A percentile compares a stretch with the other conserved stretches of the same genome.
Evolutionary conservation across 2,113 vertebrate genomes (phyloP).

Genomic region (Paramisgurnus dabryanus): DNA sequence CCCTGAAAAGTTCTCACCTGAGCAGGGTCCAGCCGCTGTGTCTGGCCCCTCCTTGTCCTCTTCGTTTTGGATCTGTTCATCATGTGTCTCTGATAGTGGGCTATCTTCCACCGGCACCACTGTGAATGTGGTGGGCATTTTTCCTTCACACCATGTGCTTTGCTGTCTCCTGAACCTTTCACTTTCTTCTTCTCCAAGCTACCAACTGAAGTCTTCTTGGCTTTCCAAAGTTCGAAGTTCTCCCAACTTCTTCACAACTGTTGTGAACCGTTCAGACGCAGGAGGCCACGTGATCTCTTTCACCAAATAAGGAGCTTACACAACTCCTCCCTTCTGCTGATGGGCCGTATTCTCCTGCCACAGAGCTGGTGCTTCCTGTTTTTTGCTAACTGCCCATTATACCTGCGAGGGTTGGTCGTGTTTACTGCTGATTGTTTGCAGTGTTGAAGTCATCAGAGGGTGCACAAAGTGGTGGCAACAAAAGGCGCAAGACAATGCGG

Average conservation of each 20-base stretch:
- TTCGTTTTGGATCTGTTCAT: slow-evolving; percentile 25
- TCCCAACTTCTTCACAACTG: slow-evolving; percentile 27
- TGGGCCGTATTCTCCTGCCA: not conserved
- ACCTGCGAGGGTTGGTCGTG: slow-evolving; percentile 20
- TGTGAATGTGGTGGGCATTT: slow-evolving; percentile 66
- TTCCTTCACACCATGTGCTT: slow-evolving; percentile 42
- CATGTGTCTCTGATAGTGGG: slow-evolving; percentile 22
- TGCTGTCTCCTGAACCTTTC: not conserved
- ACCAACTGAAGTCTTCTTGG: slow-evolving; percentile 2
- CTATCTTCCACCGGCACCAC: slow-evolving; percentile 63
- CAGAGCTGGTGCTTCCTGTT: slow-evolving; percentile 36
- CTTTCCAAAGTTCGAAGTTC: slow-evolving; percentile 38
- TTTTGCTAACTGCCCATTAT: slow-evolving; percentile 18
- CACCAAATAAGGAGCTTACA: slow-evolving; percentile 49
- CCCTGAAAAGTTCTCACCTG: slow-evolving; percentile 50
- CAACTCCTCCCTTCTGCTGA: slow-evolving; percentile 47
- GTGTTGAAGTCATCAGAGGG: not conserved
- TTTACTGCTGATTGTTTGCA: slow-evolving; percentile 11
- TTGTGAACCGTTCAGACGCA: slow-evolving; percentile 40
- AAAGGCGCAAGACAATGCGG: slow-evolving; percentile 40
- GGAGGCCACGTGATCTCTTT: slow-evolving; percentile 54
- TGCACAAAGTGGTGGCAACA: slow-evolving; percentile 33
- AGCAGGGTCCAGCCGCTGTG: slow-evolving; percentile 8
- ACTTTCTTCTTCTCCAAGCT: not conserved
- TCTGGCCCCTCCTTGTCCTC: slow-evolving; percentile 37